Conservation (phyloP, 2,888 invertebrate genomes). For the Amaurobius ferox region DNA sequence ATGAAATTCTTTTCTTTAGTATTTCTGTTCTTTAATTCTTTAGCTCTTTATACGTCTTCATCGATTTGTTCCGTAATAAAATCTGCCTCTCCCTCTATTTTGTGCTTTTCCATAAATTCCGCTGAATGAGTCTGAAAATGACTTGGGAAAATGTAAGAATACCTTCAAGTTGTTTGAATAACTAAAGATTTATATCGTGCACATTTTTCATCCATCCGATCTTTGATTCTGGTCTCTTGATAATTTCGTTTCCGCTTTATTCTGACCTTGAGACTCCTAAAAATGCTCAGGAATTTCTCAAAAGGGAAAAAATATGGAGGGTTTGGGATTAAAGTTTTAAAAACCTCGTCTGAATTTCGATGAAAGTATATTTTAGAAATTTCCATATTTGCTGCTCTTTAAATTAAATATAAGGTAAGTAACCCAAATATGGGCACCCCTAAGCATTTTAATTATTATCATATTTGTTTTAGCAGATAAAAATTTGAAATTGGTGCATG, state of each 20-base stretch:
- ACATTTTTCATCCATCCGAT: neutral
- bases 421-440: too few species aligned
- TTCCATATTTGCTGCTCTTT: too few species aligned
- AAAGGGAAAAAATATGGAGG: neutral
- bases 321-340: neutral
- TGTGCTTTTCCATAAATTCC: neutral
- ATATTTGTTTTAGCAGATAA: too few species aligned
- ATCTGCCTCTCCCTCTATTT: neutral
- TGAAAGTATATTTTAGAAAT: neutral
- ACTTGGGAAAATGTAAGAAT: neutral
- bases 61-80: neutral
- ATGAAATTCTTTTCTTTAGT: too few species aligned
- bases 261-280: neutral
- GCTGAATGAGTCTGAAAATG: neutral
- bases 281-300: neutral
- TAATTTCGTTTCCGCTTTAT: neutral
- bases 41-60: too few species aligned
- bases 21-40: too few species aligned
- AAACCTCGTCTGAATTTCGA: neutral
- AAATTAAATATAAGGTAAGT: too few species aligned
- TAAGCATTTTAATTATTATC: too few species aligned
- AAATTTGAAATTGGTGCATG: too few species aligned
- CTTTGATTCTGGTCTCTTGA: constrained; percentile 8
- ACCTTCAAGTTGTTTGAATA: neutral
- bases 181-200: neutral